Percentiles rank a stretch among this genome's conserved stretches.
phyloP scores from a whole-genome alignment of 2,113 vertebrate species.

The Pelecanus crispus region DNA sequence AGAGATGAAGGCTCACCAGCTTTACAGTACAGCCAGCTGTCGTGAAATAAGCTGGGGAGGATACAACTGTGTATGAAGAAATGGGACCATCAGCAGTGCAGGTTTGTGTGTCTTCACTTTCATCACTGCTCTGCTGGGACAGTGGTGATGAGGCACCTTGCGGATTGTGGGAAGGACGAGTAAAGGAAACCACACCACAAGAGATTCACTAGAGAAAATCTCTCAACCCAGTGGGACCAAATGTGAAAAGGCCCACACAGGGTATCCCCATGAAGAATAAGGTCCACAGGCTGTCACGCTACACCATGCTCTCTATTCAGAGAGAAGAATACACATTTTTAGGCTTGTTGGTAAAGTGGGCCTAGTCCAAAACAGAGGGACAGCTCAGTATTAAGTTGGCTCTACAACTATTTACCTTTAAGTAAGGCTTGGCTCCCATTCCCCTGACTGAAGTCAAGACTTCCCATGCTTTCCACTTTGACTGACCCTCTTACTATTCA shows the following conservation, averaged over 20 bases:
- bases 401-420: not conserved
- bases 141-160: not conserved
- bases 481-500: not conserved
- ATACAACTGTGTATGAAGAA: fast-evolving
- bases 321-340: not conserved
- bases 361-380: not conserved
- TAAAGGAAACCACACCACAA: not conserved
- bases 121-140: not conserved
- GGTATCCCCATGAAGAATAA: not conserved
- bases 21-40: not conserved
- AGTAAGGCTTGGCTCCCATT: not conserved
- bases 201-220: not conserved
- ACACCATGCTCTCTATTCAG: not conserved
- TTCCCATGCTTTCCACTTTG: not conserved
- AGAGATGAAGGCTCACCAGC: not conserved
- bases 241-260: not conserved
- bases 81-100: fast-evolving
- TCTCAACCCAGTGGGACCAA: not conserved
- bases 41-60: not conserved
- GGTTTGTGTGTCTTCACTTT: not conserved
- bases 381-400: not conserved
- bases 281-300: not conserved
- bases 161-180: not conserved
- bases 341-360: not conserved
- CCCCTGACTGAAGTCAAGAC: not conserved